These are phyloP conservation scores for Platichthys stellatus DNA, from an alignment of 2,113 vertebrate species.

Conservation along the genomic window DNA sequence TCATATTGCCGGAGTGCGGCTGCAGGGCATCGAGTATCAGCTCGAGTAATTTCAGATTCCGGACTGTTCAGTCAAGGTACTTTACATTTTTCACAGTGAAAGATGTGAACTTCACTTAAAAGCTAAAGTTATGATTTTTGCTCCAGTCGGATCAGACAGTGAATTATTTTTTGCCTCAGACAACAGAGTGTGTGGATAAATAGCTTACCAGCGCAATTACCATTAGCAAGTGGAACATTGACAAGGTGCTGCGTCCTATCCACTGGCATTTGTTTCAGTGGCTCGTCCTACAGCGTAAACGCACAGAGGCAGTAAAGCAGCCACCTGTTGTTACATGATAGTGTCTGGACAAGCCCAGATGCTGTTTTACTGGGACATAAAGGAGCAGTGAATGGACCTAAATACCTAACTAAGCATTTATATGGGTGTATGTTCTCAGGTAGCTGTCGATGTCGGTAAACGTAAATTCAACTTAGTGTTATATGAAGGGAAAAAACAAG, in stretches of 20 bases:
- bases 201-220: conserved; percentile 57
- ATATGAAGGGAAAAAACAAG: conserved; percentile 18
- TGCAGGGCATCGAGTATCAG: conserved; percentile 49
- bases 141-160: neutral
- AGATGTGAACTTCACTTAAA: neutral
- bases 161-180: conserved; percentile 8
- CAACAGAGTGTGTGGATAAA: conserved; percentile 42
- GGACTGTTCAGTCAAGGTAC: conserved; percentile 10
- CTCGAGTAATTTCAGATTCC: conserved; percentile 42
- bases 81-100: conserved; percentile 2
- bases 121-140: neutral
- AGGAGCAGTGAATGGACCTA: conserved; percentile 74
- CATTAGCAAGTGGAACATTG: conserved; percentile 63
- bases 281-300: conserved; percentile 73
- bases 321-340: conserved; percentile 83
- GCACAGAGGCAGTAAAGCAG: conserved; percentile 77
- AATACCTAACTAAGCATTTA: conserved; percentile 81
- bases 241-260: conserved; percentile 52
- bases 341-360: conserved; percentile 82
- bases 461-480: conserved; percentile 36
- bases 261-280: conserved; percentile 75
- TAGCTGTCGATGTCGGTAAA: conserved; percentile 47
- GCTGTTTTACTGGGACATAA: conserved; percentile 82
- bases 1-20: conserved; percentile 44
- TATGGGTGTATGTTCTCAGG: conserved; percentile 65